phyloP scores from a whole-genome alignment of 2,888 invertebrate genomes.

The Lycophotia porphyrea region DNA sequence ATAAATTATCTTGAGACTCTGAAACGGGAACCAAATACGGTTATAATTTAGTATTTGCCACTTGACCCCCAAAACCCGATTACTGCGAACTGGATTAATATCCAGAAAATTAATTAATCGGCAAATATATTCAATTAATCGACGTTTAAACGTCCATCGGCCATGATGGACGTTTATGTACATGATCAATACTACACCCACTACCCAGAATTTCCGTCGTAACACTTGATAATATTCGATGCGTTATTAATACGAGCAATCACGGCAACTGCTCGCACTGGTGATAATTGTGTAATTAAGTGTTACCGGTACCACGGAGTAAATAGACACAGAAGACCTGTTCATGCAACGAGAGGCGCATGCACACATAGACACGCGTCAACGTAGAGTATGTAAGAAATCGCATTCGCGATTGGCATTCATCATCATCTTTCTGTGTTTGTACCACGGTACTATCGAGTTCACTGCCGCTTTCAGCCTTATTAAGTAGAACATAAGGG shows the following conservation, averaged over 20 bases:
- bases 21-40: neutral
- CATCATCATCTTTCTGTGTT: neutral
- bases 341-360: neutral
- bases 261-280: conserved; percentile 12
- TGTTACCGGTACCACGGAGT: conserved; percentile 3
- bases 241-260: conserved; percentile 48
- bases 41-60: neutral
- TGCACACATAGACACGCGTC: neutral
- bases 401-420: neutral
- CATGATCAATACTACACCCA: neutral
- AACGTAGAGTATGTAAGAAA: neutral
- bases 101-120: neutral
- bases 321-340: neutral
- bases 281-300: conserved; percentile 45
- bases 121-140: conserved; percentile 6
- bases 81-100: neutral
- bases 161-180: neutral
- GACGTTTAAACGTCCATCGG: neutral
- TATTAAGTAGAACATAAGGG: neutral
- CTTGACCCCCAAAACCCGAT: neutral
- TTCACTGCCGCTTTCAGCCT: neutral
- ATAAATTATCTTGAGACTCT: neutral
- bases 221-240: conserved; percentile 37
- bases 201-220: conserved; percentile 3
- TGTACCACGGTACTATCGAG: neutral